Evolutionary conservation across 2,888 invertebrate species (phyloP).

Genomic region (Papilio protenor): DNA sequence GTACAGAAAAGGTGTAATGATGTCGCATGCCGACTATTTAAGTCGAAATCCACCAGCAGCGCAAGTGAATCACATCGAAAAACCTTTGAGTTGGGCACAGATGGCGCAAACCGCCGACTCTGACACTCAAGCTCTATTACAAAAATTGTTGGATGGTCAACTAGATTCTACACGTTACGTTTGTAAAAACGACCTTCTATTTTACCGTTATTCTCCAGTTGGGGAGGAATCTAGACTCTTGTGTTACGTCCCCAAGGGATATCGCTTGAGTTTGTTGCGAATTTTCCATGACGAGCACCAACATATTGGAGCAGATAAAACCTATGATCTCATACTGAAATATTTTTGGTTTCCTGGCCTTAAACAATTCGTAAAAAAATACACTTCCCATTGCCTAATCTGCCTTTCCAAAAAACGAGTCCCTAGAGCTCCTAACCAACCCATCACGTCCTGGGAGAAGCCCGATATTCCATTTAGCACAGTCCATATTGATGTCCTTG

Average conservation of each 20-base stretch:
- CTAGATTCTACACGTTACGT: constrained; percentile 46
- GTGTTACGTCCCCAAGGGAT: constrained; percentile 38
- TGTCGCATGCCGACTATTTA: constrained; percentile 44
- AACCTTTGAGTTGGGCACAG: constrained; percentile 46
- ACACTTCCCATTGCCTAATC: constrained; percentile 27
- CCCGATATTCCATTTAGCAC: constrained; percentile 48
- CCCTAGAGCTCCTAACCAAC: constrained; percentile 45
- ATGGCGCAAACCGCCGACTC: constrained; percentile 45
- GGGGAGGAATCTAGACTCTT: constrained; percentile 46
- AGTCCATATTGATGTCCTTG: constrained; percentile 43
- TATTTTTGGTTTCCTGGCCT: constrained; percentile 40
- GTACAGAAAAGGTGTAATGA: constrained; percentile 43
- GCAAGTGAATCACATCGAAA: constrained; percentile 25
- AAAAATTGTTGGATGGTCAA: neutral
- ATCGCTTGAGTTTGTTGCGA: constrained; percentile 48
- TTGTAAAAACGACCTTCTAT: constrained; percentile 45
- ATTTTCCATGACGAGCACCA: constrained; percentile 49
- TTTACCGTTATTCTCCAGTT: constrained; percentile 34
- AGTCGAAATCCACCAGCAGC: constrained; percentile 44
- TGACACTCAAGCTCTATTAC: constrained; percentile 5
- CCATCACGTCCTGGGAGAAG: constrained; percentile 49
- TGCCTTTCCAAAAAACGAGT: constrained; percentile 44
- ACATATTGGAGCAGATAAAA: constrained; percentile 39
- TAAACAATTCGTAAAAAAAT: constrained; percentile 28
- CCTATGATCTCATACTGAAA: no score